phyloP scores from a whole-genome alignment of 2,113 vertebrate species.

The Cinclus mexicanus region DNA sequence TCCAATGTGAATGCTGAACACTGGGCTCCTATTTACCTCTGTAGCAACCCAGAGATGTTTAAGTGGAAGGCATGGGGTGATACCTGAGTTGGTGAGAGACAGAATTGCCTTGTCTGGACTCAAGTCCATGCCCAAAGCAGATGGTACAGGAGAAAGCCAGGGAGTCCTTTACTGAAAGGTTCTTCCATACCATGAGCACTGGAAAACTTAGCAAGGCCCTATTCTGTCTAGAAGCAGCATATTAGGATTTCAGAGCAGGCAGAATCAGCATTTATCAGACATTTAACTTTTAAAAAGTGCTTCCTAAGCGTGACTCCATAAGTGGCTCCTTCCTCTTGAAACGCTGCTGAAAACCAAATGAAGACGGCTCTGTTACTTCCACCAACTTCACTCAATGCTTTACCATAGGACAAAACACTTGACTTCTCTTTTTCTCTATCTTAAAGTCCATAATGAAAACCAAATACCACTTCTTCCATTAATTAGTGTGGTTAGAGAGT shows the following conservation, averaged over 20 bases:
- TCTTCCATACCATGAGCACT: background rate
- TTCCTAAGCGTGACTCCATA: constrained; percentile 6
- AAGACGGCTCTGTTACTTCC: background rate
- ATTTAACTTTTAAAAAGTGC: constrained; percentile 41
- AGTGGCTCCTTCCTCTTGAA: constrained; percentile 59
- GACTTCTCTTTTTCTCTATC: background rate
- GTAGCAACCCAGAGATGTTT: background rate
- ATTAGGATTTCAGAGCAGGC: constrained; percentile 8
- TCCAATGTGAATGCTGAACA: background rate
- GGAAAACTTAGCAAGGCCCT: background rate
- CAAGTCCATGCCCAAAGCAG: background rate
- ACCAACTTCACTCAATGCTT: background rate
- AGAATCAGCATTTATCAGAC: background rate
- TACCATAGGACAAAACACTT: constrained; percentile 36
- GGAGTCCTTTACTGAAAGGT: background rate
- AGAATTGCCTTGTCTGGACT: background rate
- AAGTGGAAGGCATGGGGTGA: background rate
- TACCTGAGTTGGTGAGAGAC: background rate
- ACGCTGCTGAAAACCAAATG: background rate
- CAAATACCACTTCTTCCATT: constrained; percentile 46
- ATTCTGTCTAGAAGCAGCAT: background rate
- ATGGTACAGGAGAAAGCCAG: background rate
- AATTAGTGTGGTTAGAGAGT: constrained; percentile 40
- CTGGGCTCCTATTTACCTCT: background rate
- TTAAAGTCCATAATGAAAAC: constrained; percentile 43